Evolutionary conservation across 2,113 vertebrate genomes (phyloP).

Genomic region (Pogonocichla stellata): DNA sequence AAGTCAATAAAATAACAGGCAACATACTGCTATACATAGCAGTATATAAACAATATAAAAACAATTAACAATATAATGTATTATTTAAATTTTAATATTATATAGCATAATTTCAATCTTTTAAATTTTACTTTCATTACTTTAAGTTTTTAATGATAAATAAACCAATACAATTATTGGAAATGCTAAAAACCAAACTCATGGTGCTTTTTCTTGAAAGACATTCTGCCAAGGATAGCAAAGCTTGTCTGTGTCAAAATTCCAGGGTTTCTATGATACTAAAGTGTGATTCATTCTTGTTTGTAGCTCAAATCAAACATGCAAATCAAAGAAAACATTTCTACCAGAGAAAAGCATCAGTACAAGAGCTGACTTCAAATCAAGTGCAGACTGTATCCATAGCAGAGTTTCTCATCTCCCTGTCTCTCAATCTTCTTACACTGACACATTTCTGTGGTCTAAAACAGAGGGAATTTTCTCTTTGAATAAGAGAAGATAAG

Average conservation of each 20-base stretch:
- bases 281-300: neutral
- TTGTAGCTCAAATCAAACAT: neutral
- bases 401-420: neutral
- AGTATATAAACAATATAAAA: neutral
- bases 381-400: accelerated
- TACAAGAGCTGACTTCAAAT: neutral
- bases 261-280: neutral
- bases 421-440: neutral
- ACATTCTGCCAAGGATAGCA: neutral
- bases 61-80: neutral
- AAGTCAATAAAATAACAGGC: neutral
- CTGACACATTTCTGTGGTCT: neutral
- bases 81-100: neutral
- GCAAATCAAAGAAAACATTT: neutral
- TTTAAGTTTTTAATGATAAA: neutral
- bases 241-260: neutral
- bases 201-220: neutral
- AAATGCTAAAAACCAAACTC: neutral
- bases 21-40: accelerated
- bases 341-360: neutral
- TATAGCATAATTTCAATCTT: neutral
- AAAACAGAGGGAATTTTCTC: neutral
- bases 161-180: neutral
- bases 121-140: neutral
- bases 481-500: neutral